Percentiles rank a stretch among this genome's conserved stretches.
Conservation (phyloP, 2,888 invertebrate species). For the Drosophila barbarae region DNA sequence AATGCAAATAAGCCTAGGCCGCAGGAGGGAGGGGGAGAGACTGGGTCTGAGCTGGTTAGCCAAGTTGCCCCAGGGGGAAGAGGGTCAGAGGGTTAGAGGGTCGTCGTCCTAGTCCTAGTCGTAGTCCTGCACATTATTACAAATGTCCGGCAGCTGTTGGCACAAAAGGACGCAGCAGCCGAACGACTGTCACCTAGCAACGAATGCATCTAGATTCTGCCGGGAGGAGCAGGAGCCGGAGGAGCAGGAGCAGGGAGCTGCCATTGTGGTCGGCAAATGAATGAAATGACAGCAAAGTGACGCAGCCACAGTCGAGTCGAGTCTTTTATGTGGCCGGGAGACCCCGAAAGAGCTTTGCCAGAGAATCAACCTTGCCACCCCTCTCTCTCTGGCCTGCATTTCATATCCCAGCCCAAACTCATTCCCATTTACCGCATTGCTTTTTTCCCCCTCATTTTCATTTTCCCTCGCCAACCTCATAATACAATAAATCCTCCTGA, state of each 20-base stretch:
- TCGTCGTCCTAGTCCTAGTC: not conserved
- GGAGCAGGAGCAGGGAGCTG: not conserved
- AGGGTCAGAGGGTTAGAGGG: not conserved
- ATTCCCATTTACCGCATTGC: constrained; percentile 25
- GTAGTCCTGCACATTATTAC: constrained; percentile 45
- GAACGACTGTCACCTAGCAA: constrained; percentile 23
- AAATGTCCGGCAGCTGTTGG: constrained; percentile 53
- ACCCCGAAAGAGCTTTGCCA: constrained; percentile 29
- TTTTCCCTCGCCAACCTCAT: constrained; percentile 18
- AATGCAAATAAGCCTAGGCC: constrained; percentile 66
- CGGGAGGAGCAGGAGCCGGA: not conserved
- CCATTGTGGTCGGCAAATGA: constrained; percentile 50
- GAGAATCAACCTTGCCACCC: not conserved
- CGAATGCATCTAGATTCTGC: constrained; percentile 19
- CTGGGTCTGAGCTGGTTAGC: constrained; percentile 4
- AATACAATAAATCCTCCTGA: constrained; percentile 63
- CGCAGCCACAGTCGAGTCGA: constrained; percentile 47
- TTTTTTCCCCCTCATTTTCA: constrained; percentile 14
- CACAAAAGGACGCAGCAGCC: constrained; percentile 21
- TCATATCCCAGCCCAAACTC: not conserved
- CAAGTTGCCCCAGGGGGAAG: not conserved
- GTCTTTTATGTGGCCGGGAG: constrained; percentile 32
- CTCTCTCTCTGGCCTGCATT: constrained; percentile 7
- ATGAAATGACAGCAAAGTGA: constrained; percentile 54
- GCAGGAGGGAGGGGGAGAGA: constrained; percentile 1